A percentile compares a stretch with the other conserved stretches of the same genome.
Evolutionary conservation across 2,797 vertebrate genomes (phyloP).

Genomic region (Lacerta agilis): DNA sequence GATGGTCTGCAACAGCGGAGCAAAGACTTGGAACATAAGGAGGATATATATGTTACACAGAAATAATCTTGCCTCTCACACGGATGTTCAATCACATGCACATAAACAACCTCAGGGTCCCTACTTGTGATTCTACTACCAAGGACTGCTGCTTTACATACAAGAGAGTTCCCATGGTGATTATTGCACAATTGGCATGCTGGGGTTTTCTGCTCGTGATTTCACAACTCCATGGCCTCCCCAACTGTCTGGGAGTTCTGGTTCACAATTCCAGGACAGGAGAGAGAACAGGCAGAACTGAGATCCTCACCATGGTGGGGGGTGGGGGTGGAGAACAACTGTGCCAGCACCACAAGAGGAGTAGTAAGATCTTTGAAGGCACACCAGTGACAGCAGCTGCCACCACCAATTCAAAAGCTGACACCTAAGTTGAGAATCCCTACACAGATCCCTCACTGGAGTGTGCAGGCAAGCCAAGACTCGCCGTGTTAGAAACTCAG

Average conservation of each 20-base stretch:
- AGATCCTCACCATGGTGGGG: neutral
- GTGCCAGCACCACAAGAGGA: neutral
- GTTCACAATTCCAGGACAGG: neutral
- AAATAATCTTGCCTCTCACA: neutral
- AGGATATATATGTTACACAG: neutral
- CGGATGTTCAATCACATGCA: neutral
- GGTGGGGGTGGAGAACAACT: too few relatives aligned
- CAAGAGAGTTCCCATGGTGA: neutral
- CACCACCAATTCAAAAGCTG: neutral
- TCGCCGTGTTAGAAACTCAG: too few relatives aligned
- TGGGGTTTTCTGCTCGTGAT: neutral
- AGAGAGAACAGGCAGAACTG: neutral
- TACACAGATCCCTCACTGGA: neutral
- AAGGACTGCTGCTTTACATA: too few relatives aligned
- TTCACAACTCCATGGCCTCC: neutral
- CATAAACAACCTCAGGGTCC: neutral
- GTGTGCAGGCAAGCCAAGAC: too few relatives aligned
- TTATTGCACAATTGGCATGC: neutral
- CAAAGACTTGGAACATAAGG: neutral
- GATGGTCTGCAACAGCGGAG: neutral
- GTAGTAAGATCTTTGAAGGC: neutral
- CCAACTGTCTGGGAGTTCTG: neutral
- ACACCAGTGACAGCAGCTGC: neutral
- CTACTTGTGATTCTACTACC: too few relatives aligned
- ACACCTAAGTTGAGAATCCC: too few relatives aligned